Conservation (phyloP, 2,888 invertebrate genomes). For the Bombyx huttoni region DNA sequence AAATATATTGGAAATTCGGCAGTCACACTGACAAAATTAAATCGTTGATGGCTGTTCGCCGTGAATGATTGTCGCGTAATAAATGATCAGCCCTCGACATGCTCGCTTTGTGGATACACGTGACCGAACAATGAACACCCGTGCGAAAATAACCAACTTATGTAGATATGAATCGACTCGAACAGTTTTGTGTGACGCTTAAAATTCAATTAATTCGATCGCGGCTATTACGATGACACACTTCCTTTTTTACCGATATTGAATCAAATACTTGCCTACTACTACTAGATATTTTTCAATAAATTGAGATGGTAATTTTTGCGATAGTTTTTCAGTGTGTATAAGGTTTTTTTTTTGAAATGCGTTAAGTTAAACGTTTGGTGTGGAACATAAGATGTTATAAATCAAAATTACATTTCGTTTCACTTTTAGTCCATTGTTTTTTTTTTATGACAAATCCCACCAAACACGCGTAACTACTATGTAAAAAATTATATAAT, state of each 20-base stretch:
- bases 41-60: neutral
- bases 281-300: too few relatives aligned
- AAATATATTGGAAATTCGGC: neutral
- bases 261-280: neutral
- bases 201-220: neutral
- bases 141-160: neutral
- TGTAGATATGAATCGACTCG: neutral
- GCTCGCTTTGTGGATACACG: neutral
- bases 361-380: too few relatives aligned
- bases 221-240: neutral
- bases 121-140: neutral
- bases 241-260: neutral
- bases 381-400: too few relatives aligned
- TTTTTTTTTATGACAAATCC: too few relatives aligned
- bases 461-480: too few relatives aligned
- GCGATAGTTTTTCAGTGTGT: too few relatives aligned
- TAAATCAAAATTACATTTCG: too few relatives aligned
- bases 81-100: neutral
- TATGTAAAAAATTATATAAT: too few relatives aligned
- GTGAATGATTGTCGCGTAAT: neutral
- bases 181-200: neutral
- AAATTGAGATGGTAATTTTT: too few relatives aligned
- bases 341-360: too few relatives aligned
- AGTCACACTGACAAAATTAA: neutral
- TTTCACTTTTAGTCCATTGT: too few relatives aligned